A percentile compares a stretch with the other conserved stretches of the same genome.
These are phyloP conservation scores for Liasis olivaceus DNA, from an alignment of 2,797 vertebrate species.

Conservation along the genomic window DNA sequence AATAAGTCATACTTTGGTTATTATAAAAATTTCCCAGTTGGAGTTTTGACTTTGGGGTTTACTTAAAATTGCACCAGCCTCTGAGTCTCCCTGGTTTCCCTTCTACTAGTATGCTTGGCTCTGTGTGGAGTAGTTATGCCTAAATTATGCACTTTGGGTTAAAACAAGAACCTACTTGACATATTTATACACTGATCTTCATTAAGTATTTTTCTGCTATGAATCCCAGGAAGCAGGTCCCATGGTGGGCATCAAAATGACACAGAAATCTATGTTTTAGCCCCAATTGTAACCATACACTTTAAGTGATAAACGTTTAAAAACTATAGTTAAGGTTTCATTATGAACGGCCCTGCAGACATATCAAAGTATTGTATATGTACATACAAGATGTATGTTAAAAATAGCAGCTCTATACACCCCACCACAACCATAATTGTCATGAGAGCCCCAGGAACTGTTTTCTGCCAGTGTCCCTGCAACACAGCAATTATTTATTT, in stretches of 20 bases:
- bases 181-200: background rate
- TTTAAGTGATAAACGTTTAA: background rate
- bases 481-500: background rate
- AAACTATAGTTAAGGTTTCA: background rate
- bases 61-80: background rate
- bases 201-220: background rate
- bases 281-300: background rate
- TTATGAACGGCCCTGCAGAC: background rate
- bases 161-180: background rate
- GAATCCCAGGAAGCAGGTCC: background rate
- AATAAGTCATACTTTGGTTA: background rate
- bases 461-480: background rate
- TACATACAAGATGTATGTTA: background rate
- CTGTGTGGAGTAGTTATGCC: background rate
- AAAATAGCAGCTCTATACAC: background rate
- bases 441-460: background rate
- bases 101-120: background rate
- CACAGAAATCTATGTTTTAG: background rate
- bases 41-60: background rate
- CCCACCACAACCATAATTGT: background rate
- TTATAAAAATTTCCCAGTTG: background rate
- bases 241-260: background rate
- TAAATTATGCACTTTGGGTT: background rate
- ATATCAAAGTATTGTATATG: background rate
- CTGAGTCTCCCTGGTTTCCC: background rate